Evolutionary conservation across 2,888 invertebrate genomes (phyloP).

Genomic region (Entomobrya proxima): DNA sequence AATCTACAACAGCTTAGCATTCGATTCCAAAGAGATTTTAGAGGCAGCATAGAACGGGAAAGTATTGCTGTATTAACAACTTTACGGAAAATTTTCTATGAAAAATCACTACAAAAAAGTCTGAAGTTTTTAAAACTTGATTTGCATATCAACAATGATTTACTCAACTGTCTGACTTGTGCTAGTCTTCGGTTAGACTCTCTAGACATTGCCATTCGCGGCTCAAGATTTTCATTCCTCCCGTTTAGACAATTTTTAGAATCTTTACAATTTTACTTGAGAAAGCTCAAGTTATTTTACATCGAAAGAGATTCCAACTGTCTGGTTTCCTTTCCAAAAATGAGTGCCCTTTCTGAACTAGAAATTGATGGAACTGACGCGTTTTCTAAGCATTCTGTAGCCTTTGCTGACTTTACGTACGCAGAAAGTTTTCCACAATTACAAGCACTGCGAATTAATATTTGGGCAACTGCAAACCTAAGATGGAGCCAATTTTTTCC

Average conservation of each 20-base stretch:
- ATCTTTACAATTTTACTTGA: constrained; percentile 7
- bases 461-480: constrained; percentile 33
- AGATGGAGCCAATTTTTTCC: constrained; percentile 52
- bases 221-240: constrained; percentile 31
- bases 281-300: constrained; percentile 36
- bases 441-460: constrained; percentile 29
- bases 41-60: constrained; percentile 36
- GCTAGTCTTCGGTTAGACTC: constrained; percentile 20
- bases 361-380: constrained; percentile 57
- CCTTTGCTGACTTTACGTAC: constrained; percentile 48
- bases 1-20: constrained; percentile 32
- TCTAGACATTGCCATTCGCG: constrained; percentile 35
- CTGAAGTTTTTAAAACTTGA: constrained; percentile 54
- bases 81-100: background rate
- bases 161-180: constrained; percentile 30
- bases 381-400: constrained; percentile 52
- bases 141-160: constrained; percentile 40
- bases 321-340: constrained; percentile 46
- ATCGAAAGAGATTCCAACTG: constrained; percentile 47
- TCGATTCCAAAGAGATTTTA: constrained; percentile 48
- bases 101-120: background rate
- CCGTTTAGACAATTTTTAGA: constrained; percentile 39
- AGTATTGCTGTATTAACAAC: constrained; percentile 1
- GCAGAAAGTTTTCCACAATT: constrained; percentile 41
- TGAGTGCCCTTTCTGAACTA: constrained; percentile 22